phyloP scores from a whole-genome alignment of 2,888 invertebrate genomes.

The Deilephila porcellus region DNA sequence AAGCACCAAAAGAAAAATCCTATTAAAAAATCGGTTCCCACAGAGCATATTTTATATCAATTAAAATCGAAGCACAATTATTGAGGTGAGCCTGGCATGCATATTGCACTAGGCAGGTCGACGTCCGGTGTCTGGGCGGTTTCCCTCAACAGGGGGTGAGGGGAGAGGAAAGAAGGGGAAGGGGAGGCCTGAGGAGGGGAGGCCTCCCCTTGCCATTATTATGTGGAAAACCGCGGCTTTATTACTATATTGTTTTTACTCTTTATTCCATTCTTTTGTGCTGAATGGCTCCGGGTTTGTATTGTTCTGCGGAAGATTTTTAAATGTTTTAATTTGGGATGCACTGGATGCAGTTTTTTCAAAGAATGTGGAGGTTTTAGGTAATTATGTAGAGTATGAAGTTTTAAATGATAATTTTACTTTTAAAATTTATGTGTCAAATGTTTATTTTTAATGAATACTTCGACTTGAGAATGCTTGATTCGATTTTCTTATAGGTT shows the following conservation, averaged over 20 bases:
- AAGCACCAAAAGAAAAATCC: no score
- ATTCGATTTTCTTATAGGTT: no score
- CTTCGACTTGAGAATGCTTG: no score
- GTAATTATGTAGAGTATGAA: no score
- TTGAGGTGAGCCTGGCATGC: background rate
- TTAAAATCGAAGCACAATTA: background rate
- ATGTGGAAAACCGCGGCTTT: slow-evolving; percentile 7
- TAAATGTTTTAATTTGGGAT: no score
- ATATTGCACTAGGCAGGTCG: slow-evolving; percentile 6
- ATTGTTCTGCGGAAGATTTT: background rate
- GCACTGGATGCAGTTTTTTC: no score
- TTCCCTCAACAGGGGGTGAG: background rate
- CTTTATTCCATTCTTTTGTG: slow-evolving; percentile 6
- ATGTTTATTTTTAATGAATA: no score
- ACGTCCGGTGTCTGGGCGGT: background rate
- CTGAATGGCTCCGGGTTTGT: background rate
- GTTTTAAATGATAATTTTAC: no score
- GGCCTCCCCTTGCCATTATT: background rate
- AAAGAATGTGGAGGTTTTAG: no score
- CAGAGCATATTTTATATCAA: no score
- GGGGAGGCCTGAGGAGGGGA: background rate
- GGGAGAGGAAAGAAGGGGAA: background rate
- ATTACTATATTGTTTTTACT: slow-evolving; percentile 12
- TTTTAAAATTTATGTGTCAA: no score
- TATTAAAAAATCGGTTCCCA: no score